Evolutionary conservation across 2,113 vertebrate genomes (phyloP), one percentile per base, ranked within the genome.

Genomic region (Anseranas semipalmata): DNA sequence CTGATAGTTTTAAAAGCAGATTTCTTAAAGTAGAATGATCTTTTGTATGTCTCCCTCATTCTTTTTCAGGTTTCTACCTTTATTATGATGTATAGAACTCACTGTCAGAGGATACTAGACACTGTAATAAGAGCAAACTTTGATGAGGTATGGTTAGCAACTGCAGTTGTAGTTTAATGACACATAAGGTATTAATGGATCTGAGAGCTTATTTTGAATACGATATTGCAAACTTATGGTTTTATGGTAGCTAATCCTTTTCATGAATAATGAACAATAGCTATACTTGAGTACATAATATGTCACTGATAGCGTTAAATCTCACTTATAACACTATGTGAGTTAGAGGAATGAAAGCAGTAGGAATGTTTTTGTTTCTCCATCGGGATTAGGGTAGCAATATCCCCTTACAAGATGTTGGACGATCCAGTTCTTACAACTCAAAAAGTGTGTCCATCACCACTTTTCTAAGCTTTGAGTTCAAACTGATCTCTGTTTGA

Each of bases 21-120:
- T 79, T 94, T 95, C 56, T 56, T 96, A 80, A 85, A 94, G 75
- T 39, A 58, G 37, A 78, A 72, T 76, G 18, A 93, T 39, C 53
- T 83, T 96, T 96, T 94, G 24, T 96, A 68, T 83, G 72, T 96
- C 28, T 80, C 32, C 12, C 39, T 91, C 73, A 72, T 75, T 87
- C 63, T 83, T 75, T 92, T 82, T 53, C 97, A 99, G 99, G 99
- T 99, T 95, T 99, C 99, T 76, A 99, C 99, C 60, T 99, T 99
- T 96, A 99, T 99, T 97, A 99, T 99, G 99, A 99, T 99, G 99
- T 99, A 99, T 97, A 99, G 99, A 97, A 99, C 99, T 58, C 99
- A 99, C 98, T 99, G 99, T 97, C 99, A 99, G 98, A 99, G 99
- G 97, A 99, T 99, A 98, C 98, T 99, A 97, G 99, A 99, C 98